Conservation (phyloP, 2,888 invertebrate species). For the Coronaproctus castanopsis region DNA sequence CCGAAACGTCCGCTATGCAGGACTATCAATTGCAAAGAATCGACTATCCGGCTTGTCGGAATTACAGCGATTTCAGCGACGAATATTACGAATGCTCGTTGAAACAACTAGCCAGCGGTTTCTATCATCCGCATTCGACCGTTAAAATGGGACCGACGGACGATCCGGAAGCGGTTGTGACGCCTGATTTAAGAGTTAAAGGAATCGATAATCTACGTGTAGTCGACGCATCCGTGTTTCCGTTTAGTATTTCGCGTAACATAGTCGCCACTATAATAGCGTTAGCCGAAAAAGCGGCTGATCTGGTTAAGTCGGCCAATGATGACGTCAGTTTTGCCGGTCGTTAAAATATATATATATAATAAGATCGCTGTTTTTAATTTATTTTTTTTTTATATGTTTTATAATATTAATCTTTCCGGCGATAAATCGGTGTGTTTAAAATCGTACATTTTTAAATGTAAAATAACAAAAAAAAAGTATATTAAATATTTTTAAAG, state of each 20-base stretch:
- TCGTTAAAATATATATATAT: too few species aligned
- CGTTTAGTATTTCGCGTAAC: slow-evolving; percentile 32
- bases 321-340: too few species aligned
- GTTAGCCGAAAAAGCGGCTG: slow-evolving; percentile 26
- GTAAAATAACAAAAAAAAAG: too few species aligned
- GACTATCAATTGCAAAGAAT: slow-evolving; percentile 26
- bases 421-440: too few species aligned
- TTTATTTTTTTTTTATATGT: too few species aligned
- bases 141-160: slow-evolving; percentile 39
- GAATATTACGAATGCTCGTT: slow-evolving; percentile 37
- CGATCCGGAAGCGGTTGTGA: slow-evolving; percentile 32
- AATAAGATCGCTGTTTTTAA: too few species aligned
- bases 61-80: slow-evolving; percentile 25
- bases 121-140: slow-evolving; percentile 46
- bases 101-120: slow-evolving; percentile 31
- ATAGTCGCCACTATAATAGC: slow-evolving; percentile 34
- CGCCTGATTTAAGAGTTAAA: slow-evolving; percentile 30
- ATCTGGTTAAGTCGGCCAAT: slow-evolving; percentile 21
- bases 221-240: slow-evolving; percentile 33
- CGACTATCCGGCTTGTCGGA: slow-evolving; percentile 26
- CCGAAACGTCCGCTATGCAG: slow-evolving; percentile 28
- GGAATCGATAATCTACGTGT: slow-evolving; percentile 33
- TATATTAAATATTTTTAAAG: too few species aligned
- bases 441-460: too few species aligned
- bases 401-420: too few species aligned